phyloP scores from a whole-genome alignment of 2,113 vertebrate species.

The Scomber colias region DNA sequence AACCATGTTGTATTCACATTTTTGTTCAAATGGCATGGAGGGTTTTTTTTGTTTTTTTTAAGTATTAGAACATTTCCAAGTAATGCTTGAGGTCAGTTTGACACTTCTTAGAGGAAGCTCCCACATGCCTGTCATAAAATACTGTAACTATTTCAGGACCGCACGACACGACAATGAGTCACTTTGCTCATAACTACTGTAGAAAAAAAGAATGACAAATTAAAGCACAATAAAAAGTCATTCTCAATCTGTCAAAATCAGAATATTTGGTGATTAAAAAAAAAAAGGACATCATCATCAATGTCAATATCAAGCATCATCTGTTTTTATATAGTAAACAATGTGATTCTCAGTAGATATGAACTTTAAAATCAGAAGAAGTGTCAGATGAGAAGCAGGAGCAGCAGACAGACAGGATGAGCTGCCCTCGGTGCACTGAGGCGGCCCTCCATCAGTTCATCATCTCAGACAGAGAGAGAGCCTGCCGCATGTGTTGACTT shows the following conservation, averaged over 20 bases:
- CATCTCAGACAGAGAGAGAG: neutral
- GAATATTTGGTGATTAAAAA: neutral
- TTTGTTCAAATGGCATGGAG: too few species aligned
- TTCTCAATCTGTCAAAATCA: neutral
- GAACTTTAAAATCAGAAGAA: conserved; percentile 3
- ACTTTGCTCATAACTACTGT: too few species aligned
- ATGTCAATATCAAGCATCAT: neutral
- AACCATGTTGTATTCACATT: too few species aligned
- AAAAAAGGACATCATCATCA: neutral
- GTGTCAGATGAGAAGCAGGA: conserved; percentile 14
- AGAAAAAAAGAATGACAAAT: too few species aligned
- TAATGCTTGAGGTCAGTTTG: too few species aligned
- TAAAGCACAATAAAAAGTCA: too few species aligned
- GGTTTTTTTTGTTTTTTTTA: too few species aligned
- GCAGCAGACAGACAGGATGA: neutral
- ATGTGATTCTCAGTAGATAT: neutral
- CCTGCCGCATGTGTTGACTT: conserved; percentile 13
- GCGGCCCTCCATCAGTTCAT: conserved; percentile 43
- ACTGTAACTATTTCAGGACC: too few species aligned
- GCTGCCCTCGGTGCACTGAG: neutral
- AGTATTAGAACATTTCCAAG: too few species aligned
- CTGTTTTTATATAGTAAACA: conserved; percentile 1
- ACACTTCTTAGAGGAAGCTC: too few species aligned
- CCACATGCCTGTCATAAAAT: too few species aligned
- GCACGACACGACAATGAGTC: too few species aligned